Base-by-base conservation (phyloP, 2,888 invertebrate genomes). In the Xylota segnis region DNA sequence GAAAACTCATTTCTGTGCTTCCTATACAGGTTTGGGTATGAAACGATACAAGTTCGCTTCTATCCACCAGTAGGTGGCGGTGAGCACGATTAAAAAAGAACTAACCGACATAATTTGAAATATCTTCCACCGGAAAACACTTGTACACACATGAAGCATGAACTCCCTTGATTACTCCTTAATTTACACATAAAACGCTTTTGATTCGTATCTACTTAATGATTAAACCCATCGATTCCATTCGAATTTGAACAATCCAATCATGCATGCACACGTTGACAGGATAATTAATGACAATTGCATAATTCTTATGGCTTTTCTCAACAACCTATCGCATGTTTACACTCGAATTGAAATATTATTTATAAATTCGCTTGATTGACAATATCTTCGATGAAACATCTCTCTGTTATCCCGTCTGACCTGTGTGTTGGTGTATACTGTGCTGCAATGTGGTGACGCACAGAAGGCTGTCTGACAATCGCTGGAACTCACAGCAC, bases 341-440 rank as follows among this genome's bases (percentile, higher is more conserved):
- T 86, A 86, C 86, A 86, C 86, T 72, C 43, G 84, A 81, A 77
- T 81, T 82, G 86, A 86, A 86, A 72, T 82, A 86, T 82, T 86
- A 81, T 86, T 86, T 82, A 86, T 77, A 77, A 81, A 86, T 77
- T 77, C 56, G 27, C 32, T 82, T 86, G 86, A 86, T 82, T 82
- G 86, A 86, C 86, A 86, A 86, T 86, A 86, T 86, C 86, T 82
- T 16, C 7, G 16, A 32, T 52, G 56, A 68, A 68, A 61, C 66
- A 86, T 86, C 86, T 86, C 86, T 86, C 56, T 29, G 12, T 70
- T 81, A 40, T 72, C 40, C 63, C 10, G n/a, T n/a, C 58, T 58
- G 54, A 27, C 58, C 9, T 43, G 37, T 71, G 23, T 9, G 58
- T 65, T n/a, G n/a, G 23, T 61, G 27, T 23, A 3, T 23, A 23